A percentile compares a stretch with the other conserved stretches of the same genome.
These are phyloP conservation scores for Venturia canescens DNA, from an alignment of 1,140 invertebrate species.

Conservation along the genomic window DNA sequence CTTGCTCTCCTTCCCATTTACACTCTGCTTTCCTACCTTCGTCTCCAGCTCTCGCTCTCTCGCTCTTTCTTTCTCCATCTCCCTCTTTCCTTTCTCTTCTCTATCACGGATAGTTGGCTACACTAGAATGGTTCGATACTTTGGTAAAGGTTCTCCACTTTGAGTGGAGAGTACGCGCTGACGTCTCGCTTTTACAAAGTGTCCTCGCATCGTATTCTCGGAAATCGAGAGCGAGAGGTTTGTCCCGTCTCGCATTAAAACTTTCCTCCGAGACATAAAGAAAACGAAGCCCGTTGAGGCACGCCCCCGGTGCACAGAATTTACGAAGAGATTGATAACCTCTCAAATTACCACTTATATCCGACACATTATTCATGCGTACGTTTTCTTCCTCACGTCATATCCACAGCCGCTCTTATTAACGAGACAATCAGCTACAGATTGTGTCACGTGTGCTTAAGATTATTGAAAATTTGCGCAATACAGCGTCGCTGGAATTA, in stretches of 20 bases:
- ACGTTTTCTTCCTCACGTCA: not conserved
- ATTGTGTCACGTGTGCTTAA: not conserved
- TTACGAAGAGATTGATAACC: not conserved
- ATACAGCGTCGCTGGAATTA: not conserved
- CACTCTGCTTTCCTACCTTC: not conserved
- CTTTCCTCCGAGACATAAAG: not conserved
- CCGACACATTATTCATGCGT: not conserved
- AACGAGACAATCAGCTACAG: not conserved
- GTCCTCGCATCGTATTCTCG: not conserved
- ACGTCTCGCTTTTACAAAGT: constrained; percentile 10
- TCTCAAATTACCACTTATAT: constrained; percentile 10
- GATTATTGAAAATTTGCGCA: not conserved
- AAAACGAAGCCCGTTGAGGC: not conserved
- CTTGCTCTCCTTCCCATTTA: not conserved
- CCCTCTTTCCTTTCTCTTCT: constrained; percentile 1
- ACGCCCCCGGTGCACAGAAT: not conserved
- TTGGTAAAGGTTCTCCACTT: constrained; percentile 7
- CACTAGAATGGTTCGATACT: constrained; percentile 26
- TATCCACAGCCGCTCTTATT: not conserved
- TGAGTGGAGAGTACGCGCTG: constrained; percentile 7
- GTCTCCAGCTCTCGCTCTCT: not conserved
- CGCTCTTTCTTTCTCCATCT: not conserved
- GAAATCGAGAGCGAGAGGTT: not conserved
- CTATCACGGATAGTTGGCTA: constrained; percentile 26
- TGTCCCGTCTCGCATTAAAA: constrained; percentile 24